Conservation (phyloP, 1,140 invertebrate genomes). For the Calliopsis andreniformis region DNA sequence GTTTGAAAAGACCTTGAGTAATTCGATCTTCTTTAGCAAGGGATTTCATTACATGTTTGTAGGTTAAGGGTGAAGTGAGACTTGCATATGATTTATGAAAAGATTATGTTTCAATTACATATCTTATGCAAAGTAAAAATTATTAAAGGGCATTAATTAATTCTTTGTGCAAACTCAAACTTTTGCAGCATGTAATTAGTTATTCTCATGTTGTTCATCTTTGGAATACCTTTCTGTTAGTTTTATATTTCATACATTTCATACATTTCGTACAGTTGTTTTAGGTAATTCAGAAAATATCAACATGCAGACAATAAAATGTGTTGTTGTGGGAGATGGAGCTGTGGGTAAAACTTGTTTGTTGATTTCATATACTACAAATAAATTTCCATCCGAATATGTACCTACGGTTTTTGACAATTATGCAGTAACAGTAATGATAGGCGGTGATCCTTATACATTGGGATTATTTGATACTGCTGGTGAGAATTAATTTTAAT, state of each 20-base stretch:
- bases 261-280: conserved; percentile 20
- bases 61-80: conserved; percentile 34
- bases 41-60: not conserved
- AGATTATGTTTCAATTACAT: not conserved
- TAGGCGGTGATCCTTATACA: conserved; percentile 98
- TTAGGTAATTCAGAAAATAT: conserved; percentile 38
- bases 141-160: not conserved
- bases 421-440: conserved; percentile 99
- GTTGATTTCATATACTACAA: conserved; percentile 95
- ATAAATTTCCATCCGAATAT: conserved; percentile 99
- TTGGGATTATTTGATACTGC: conserved; percentile 98
- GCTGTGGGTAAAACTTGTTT: conserved; percentile 98
- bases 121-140: not conserved
- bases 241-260: not conserved
- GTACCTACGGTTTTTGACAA: conserved; percentile 99
- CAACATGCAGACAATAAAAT: conserved; percentile 99
- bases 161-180: not conserved
- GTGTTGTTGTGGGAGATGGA: conserved; percentile 98
- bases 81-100: not conserved
- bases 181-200: not conserved
- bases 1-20: not conserved
- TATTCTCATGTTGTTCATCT: too few species aligned
- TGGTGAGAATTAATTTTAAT: conserved; percentile 81
- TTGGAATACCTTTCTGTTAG: too few species aligned
- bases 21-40: not conserved